Evolutionary conservation across 2,113 vertebrate genomes (phyloP), one percentile per base, ranked within the genome.

Genomic region (Archilochus colubris): DNA sequence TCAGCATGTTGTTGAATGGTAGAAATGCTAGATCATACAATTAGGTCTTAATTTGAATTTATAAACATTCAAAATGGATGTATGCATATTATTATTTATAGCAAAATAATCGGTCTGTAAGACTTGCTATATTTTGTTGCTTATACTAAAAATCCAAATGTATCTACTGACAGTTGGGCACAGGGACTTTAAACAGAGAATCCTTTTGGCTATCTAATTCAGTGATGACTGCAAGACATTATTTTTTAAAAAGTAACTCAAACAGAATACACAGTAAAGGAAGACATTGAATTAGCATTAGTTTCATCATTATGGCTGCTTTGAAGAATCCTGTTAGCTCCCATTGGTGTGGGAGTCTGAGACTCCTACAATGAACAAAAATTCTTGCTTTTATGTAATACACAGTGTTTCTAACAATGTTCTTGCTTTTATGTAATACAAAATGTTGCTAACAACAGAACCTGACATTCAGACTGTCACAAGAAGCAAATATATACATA

Each of bases 351-450:
- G 59, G 94, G 95, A 91, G 89, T 94, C 67, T 84, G n/a, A 94
- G 78, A 89, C 93, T 94, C 94, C 91, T 95, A 96, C 96, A 91
- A 79, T 82, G 89, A 91, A 88, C 91, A 93, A 83, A 96, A 97
- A 93, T 97, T 96, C 70, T 91, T 91, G 31, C 87, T 91, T 79
- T 92, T 94, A 94, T 95, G 82, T 95, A 94, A 93, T 92, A 66
- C 31, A 27, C 3, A 68, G 44, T 59, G 53, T 78, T 91, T 57
- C 64, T 90, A 88, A 62, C 83, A 91, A 80, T 5, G 1, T 80
- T 85, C 74, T 74, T 69, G 46, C 63, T 91, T 92, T 92, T 94
- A 89, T 95, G 84, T 94, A 94, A 92, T 92, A 76, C 43, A 81
- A 18, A 93, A 40, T 53, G 51, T 53, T 91, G 40, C 40, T 95